Percentiles rank a stretch among this genome's conserved stretches.
These are phyloP conservation scores for Hirundichthys speculiger DNA, from an alignment of 2,113 vertebrate species.

Conservation along the genomic window DNA sequence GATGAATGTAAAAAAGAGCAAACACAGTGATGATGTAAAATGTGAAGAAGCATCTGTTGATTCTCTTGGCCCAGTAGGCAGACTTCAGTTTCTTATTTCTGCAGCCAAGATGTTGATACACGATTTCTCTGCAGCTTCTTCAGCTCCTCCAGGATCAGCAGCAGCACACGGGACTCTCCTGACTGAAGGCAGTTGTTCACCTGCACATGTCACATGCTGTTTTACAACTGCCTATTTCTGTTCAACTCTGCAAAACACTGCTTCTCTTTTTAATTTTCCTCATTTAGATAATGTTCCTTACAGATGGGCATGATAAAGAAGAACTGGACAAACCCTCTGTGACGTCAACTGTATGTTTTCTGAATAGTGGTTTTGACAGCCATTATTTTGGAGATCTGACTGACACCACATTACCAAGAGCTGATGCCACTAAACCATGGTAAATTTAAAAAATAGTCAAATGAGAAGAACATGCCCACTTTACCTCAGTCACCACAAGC, in stretches of 20 bases:
- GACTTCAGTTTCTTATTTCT: background rate
- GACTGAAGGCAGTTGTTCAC: constrained; percentile 9
- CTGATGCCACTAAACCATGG: too few species aligned
- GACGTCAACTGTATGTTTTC: too few species aligned
- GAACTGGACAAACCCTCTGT: too few species aligned
- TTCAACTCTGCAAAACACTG: background rate
- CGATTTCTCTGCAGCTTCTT: constrained; percentile 49
- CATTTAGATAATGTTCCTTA: too few species aligned
- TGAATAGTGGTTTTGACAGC: too few species aligned
- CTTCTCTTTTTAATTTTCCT: too few species aligned
- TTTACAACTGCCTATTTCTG: background rate
- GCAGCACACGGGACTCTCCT: constrained; percentile 41
- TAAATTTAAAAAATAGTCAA: too few species aligned
- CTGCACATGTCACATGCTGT: constrained; percentile 39
- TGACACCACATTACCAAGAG: too few species aligned
- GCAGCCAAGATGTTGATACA: constrained; percentile 14
- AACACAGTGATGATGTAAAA: constrained; percentile 53
- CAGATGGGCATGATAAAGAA: too few species aligned
- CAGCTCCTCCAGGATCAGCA: constrained; percentile 68
- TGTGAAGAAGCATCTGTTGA: constrained; percentile 65
- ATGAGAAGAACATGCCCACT: too few species aligned
- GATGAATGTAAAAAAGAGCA: constrained; percentile 60
- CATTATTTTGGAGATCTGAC: too few species aligned
- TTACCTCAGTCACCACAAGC: too few species aligned
- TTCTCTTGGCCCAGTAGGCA: constrained; percentile 38